Base-by-base conservation (phyloP, 2,888 invertebrate species). In the Drosophila algonquin region DNA sequence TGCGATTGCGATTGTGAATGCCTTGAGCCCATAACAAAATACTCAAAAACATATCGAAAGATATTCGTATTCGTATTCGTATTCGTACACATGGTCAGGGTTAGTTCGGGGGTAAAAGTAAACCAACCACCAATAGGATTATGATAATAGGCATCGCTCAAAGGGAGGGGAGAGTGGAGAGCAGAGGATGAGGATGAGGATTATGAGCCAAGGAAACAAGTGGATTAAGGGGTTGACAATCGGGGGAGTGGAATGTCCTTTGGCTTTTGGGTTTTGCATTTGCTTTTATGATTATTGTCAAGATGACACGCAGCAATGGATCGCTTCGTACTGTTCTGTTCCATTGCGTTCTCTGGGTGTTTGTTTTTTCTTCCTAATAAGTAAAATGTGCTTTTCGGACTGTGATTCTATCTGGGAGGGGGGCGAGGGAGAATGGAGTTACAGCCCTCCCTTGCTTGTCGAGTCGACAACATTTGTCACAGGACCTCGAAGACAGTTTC, bases 241-340 rank as follows among this genome's bases (percentile, higher is more conserved):
- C 16, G 50, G 63, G 53, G 63, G 55, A 63, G 24, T 21, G 46
- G 55, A 63, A 30, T 21, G 46, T 51, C 44, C 44, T 53, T 70
- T 77, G 68, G 76, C 75, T 72, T 79, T 79, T 84, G 80, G 75
- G 73, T 82, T 89, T 78, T 89, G 81, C 70, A 85, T 85, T 90
- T 90, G 84, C 81, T 86, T 89, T 90, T 90, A 90, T 87, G 89
- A 89, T 90, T 87, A 81, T 81, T 84, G 88, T 83, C 73, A 86
- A 86, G 87, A 86, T 83, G 78, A 71, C 60, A 48, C 58, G 32
- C 32, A 47, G 53, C 30, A 62, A 63, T 69, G 59, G 45, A 40
- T 60, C 24, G 45, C 30, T 45, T 63, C 61, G 40, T 59, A 63
- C 58, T 16, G 32, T 63, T 51, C 45, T 57, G 21, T 16, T 46